A percentile compares a stretch with the other conserved stretches of the same genome.
Conservation (phyloP, 2,888 invertebrate species). For the Agapostemon virescens region DNA sequence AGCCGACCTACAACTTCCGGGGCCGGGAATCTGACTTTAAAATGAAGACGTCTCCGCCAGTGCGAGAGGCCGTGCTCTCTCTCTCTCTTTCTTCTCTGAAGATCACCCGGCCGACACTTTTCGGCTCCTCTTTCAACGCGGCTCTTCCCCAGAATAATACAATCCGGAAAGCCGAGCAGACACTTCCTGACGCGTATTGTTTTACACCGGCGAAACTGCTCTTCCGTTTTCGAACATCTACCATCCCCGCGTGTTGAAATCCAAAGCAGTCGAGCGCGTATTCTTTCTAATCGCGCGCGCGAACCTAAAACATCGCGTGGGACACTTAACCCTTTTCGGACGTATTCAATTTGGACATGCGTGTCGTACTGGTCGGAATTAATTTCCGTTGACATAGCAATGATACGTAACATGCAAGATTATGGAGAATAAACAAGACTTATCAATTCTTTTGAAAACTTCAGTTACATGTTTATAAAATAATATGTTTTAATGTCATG, state of each 20-base stretch:
- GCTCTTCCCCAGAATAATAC: slow-evolving; percentile 33
- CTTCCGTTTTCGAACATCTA: background rate
- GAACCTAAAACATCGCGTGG: background rate
- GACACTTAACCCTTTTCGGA: no score
- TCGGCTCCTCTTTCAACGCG: slow-evolving; percentile 24
- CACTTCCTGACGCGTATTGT: slow-evolving; percentile 44
- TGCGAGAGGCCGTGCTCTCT: background rate
- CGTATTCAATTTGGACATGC: no score
- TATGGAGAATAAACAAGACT: no score
- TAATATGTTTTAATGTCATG: no score
- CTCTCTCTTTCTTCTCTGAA: background rate
- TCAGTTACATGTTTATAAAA: no score
- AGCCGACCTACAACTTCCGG: slow-evolving; percentile 21
- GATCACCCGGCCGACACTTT: slow-evolving; percentile 30
- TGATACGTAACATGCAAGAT: no score
- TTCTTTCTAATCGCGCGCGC: background rate
- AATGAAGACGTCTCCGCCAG: slow-evolving; percentile 46
- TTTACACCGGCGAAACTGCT: slow-evolving; percentile 30
- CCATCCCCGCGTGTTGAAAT: background rate
- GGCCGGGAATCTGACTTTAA: slow-evolving; percentile 52
- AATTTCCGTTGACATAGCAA: no score
- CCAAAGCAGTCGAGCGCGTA: background rate
- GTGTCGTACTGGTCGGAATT: no score
- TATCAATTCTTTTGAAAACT: no score
- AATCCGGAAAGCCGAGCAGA: slow-evolving; percentile 26